Evolutionary conservation across 2,888 invertebrate species (phyloP).

Genomic region (Cinara cedri): DNA sequence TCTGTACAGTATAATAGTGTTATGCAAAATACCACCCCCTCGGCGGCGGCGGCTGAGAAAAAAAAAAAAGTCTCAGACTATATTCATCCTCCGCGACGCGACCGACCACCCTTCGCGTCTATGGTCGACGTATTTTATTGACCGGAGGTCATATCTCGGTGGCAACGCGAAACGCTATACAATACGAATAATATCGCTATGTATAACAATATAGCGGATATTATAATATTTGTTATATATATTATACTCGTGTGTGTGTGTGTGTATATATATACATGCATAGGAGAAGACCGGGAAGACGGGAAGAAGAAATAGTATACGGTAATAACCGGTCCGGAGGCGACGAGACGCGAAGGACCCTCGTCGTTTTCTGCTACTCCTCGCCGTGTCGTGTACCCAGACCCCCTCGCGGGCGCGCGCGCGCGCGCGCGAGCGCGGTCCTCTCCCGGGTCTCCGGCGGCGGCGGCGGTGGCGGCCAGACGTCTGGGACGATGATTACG

Average conservation of each 20-base stretch:
- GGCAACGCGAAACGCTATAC: not conserved
- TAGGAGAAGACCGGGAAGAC: not conserved
- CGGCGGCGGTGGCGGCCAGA: slow-evolving; percentile 42
- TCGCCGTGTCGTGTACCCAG: slow-evolving; percentile 13
- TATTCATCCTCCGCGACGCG: not conserved
- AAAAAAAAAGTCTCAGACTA: slow-evolving; percentile 55
- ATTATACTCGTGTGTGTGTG: too few species aligned
- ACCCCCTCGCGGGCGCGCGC: slow-evolving; percentile 23
- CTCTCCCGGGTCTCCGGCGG: not conserved
- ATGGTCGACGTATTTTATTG: slow-evolving; percentile 30
- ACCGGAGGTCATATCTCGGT: slow-evolving; percentile 42
- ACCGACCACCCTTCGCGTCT: slow-evolving; percentile 27
- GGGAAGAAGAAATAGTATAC: slow-evolving; percentile 16
- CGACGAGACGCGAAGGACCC: slow-evolving; percentile 34
- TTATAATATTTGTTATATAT: too few species aligned
- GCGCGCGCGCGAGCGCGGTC: slow-evolving; percentile 23
- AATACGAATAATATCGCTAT: not conserved
- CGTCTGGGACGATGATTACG: slow-evolving; percentile 50
- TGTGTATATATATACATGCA: too few species aligned
- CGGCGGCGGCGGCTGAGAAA: slow-evolving; percentile 43
- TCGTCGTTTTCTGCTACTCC: not conserved
- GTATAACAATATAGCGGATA: slow-evolving; percentile 26
- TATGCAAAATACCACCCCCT: slow-evolving; percentile 56
- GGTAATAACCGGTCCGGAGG: slow-evolving; percentile 45
- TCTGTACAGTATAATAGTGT: slow-evolving; percentile 15